Percentiles rank a stretch among this genome's conserved stretches.
Evolutionary conservation across 2,888 invertebrate species (phyloP).

Genomic region (Hydropsyche betteni): DNA sequence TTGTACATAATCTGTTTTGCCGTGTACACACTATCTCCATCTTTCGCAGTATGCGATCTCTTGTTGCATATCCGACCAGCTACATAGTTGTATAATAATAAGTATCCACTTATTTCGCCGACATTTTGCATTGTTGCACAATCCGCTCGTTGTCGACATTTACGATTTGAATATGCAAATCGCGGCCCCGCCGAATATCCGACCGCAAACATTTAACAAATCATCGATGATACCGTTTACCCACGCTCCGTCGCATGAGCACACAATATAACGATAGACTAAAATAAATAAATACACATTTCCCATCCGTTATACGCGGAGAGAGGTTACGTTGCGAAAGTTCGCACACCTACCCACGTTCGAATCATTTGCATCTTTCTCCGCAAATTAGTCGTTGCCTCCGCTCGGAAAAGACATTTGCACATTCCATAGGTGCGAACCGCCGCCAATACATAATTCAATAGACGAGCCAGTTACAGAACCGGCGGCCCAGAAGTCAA

Average conservation of each 20-base stretch:
- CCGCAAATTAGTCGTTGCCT: conserved; percentile 15
- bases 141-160: conserved; percentile 15
- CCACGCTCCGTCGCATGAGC: neutral
- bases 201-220: conserved; percentile 7
- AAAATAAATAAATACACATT: no score
- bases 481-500: no score
- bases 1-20: conserved; percentile 16
- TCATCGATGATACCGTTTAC: conserved; percentile 12
- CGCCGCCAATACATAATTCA: conserved; percentile 27
- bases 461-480: conserved; percentile 10
- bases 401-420: neutral
- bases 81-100: neutral
- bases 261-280: no score
- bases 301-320: no score
- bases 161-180: conserved; percentile 17
- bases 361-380: conserved; percentile 20
- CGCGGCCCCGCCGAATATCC: neutral
- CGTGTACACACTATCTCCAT: neutral
- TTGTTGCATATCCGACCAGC: neutral
- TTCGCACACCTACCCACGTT: no score
- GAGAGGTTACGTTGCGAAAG: no score
- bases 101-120: conserved; percentile 21
- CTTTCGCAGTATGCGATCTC: neutral
- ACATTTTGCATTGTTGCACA: conserved; percentile 23
- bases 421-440: conserved; percentile 6